A percentile compares a stretch with the other conserved stretches of the same genome.
Evolutionary conservation across 2,113 vertebrate species (phyloP).

Genomic region (Psilopsiagon aymara): DNA sequence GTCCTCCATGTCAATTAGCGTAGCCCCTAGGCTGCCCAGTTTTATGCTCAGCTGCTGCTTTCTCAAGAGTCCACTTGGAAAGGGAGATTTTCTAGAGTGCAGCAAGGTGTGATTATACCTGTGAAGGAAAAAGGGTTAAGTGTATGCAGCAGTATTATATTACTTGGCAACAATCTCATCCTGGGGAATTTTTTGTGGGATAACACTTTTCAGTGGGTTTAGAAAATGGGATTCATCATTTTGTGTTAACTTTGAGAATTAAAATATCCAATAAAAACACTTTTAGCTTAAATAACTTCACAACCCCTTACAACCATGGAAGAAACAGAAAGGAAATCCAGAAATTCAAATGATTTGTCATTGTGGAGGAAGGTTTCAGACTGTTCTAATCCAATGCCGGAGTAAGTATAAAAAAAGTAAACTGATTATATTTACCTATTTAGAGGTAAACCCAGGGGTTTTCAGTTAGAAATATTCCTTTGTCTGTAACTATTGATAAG

Average conservation of each 20-base stretch:
- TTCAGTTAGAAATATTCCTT: background rate
- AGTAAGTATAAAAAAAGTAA: background rate
- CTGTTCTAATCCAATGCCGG: background rate
- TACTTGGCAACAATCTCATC: background rate
- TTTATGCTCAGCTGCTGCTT: background rate
- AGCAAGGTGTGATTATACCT: background rate
- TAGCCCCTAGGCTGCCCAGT: background rate
- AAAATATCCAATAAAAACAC: background rate
- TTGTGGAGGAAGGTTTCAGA: background rate
- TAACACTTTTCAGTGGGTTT: background rate
- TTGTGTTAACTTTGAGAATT: background rate
- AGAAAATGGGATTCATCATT: background rate
- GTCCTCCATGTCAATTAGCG: background rate
- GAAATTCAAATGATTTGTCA: background rate
- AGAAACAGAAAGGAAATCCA: background rate
- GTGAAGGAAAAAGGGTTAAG: background rate
- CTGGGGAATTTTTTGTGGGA: background rate
- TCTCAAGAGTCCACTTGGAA: background rate
- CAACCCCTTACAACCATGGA: rapidly evolving
- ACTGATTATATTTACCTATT: background rate
- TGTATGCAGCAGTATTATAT: rapidly evolving
- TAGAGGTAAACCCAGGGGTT: background rate
- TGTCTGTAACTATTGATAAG: background rate
- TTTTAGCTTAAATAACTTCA: background rate
- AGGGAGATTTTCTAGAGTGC: background rate